Conservation (phyloP, 2,113 vertebrate species). For the Colaptes auratus region DNA sequence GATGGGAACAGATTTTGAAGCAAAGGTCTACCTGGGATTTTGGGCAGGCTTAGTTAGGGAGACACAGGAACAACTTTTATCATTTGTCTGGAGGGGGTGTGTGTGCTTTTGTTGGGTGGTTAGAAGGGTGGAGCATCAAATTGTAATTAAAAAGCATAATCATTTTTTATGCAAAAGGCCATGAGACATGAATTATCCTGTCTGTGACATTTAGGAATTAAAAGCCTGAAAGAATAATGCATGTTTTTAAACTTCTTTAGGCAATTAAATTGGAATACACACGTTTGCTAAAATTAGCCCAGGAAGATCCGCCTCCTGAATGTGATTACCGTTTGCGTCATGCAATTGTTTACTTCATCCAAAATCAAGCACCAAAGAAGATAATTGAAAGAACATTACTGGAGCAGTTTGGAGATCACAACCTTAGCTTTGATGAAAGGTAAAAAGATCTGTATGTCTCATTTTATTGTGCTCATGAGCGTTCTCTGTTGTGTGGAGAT, state of each 20-base stretch:
- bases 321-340: conserved; percentile 94
- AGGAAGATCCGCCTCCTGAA: conserved; percentile 90
- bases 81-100: background rate
- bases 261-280: conserved; percentile 95
- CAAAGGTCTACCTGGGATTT: background rate
- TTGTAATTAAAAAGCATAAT: background rate
- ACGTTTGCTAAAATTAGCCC: conserved; percentile 89
- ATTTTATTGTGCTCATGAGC: background rate
- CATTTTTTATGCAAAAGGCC: background rate
- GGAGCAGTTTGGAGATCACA: conserved; percentile 94
- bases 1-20: background rate
- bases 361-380: conserved; percentile 95
- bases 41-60: background rate
- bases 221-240: background rate
- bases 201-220: background rate
- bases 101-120: background rate
- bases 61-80: background rate
- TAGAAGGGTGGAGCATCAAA: background rate
- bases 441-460: conserved; percentile 62
- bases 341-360: conserved; percentile 93
- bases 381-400: conserved; percentile 95
- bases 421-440: conserved; percentile 96
- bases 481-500: background rate
- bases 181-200: background rate
- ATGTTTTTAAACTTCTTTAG: conserved; percentile 66